Evolutionary conservation across 2,797 vertebrate species (phyloP).

Genomic region (Holocentrus rufus): DNA sequence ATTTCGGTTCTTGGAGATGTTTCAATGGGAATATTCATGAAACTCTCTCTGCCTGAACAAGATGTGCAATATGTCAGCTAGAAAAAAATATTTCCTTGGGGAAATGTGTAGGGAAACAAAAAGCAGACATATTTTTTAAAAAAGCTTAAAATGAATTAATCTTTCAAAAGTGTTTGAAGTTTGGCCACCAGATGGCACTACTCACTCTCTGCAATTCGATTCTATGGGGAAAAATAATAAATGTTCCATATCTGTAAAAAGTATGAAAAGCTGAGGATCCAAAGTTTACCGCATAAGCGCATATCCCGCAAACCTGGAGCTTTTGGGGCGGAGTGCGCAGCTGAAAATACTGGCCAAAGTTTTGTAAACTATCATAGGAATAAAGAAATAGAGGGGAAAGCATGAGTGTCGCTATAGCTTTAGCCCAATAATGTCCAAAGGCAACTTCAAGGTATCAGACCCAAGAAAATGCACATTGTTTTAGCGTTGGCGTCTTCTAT

Average conservation of each 20-base stretch:
- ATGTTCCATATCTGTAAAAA: slow-evolving; percentile 33
- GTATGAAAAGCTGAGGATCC: background rate
- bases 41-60: too few species aligned
- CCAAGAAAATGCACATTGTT: slow-evolving; percentile 2
- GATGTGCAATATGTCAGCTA: too few species aligned
- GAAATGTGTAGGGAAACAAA: too few species aligned
- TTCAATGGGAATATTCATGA: too few species aligned
- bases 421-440: slow-evolving; percentile 5
- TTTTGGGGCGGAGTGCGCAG: background rate
- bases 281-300: background rate
- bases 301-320: too few species aligned
- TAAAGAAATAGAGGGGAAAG: background rate
- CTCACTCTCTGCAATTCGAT: slow-evolving; percentile 20
- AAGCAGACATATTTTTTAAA: too few species aligned
- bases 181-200: slow-evolving; percentile 57
- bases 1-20: too few species aligned
- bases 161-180: slow-evolving; percentile 6
- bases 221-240: slow-evolving; percentile 2
- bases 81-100: too few species aligned
- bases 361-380: background rate
- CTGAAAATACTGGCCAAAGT: background rate
- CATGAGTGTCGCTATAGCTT: slow-evolving; percentile 5
- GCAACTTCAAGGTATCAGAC: slow-evolving; percentile 4
- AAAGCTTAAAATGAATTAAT: too few species aligned
- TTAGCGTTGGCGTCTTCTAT: slow-evolving; percentile 5